These are phyloP conservation scores for Esox lucius DNA, from an alignment of 2,797 vertebrate species.

Conservation along the genomic window DNA sequence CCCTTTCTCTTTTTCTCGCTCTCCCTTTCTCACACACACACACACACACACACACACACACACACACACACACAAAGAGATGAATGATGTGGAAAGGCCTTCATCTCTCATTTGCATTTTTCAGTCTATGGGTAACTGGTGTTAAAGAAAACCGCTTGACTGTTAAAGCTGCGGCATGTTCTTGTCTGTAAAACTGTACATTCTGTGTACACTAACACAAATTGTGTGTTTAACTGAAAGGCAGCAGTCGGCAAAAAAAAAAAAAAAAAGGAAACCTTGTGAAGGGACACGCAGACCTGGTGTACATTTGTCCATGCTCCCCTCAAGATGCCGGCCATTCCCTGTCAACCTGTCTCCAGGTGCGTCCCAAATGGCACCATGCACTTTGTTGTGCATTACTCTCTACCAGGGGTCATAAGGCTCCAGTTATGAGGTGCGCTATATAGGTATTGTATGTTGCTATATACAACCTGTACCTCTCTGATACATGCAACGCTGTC, in stretches of 20 bases:
- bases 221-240: too few species aligned
- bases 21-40: slow-evolving; percentile 8
- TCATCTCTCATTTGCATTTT: slow-evolving; percentile 34
- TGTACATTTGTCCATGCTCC: slow-evolving; percentile 68
- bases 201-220: too few species aligned
- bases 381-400: too few species aligned
- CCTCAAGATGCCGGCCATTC: slow-evolving; percentile 72
- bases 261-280: slow-evolving; percentile 29
- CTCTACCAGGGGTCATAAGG: too few species aligned
- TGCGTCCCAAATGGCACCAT: too few species aligned
- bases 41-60: too few species aligned
- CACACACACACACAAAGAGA: not conserved
- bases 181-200: not conserved
- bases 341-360: slow-evolving; percentile 48
- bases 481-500: slow-evolving; percentile 63
- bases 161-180: slow-evolving; percentile 7
- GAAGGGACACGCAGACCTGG: slow-evolving; percentile 61
- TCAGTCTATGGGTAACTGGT: slow-evolving; percentile 29
- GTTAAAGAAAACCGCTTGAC: slow-evolving; percentile 25
- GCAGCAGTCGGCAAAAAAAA: too few species aligned
- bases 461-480: not conserved
- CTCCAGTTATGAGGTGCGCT: too few species aligned
- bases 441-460: too few species aligned
- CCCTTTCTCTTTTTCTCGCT: not conserved
- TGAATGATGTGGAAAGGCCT: slow-evolving; percentile 31